phyloP scores from a whole-genome alignment of 92 coral and sea anemone genomes.

The Muricea muricata region DNA sequence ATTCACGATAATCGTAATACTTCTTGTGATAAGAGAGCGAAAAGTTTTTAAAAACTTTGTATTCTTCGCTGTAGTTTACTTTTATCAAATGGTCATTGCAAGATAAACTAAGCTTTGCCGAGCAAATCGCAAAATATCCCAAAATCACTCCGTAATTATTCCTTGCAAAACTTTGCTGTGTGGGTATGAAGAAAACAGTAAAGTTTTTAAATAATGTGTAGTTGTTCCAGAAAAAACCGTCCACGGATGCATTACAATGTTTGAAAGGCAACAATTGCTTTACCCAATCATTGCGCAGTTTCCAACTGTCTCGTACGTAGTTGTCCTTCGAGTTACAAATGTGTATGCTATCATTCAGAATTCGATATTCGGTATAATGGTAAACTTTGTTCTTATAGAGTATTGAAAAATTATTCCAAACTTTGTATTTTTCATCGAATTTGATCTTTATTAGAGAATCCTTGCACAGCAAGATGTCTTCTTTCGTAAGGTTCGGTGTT shows the following conservation, averaged over 20 bases:
- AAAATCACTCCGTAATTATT: not conserved
- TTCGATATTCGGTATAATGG: not conserved
- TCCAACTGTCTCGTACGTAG: not conserved
- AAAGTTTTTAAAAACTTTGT: not conserved
- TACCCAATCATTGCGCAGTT: not conserved
- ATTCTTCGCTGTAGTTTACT: not conserved
- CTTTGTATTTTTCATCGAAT: not conserved
- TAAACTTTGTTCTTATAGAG: not conserved
- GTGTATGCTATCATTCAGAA: not conserved
- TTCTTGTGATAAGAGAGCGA: not conserved
- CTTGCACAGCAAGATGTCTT: not conserved
- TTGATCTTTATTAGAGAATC: not conserved
- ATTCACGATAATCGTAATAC: not conserved
- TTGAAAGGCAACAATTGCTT: not conserved
- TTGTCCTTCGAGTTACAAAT: not conserved
- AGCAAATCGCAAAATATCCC: not conserved
- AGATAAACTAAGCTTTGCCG: not conserved
- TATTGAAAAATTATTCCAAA: not conserved
- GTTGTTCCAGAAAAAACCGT: not conserved
- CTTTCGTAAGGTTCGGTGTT: not conserved
- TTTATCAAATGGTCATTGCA: not conserved
- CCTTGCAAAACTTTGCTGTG: not conserved
- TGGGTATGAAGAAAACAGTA: not conserved
- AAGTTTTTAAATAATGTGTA: not conserved
- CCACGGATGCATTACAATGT: not conserved